Conservation (phyloP, 1,140 invertebrate species). For the Schlechtendalia chinensis region DNA sequence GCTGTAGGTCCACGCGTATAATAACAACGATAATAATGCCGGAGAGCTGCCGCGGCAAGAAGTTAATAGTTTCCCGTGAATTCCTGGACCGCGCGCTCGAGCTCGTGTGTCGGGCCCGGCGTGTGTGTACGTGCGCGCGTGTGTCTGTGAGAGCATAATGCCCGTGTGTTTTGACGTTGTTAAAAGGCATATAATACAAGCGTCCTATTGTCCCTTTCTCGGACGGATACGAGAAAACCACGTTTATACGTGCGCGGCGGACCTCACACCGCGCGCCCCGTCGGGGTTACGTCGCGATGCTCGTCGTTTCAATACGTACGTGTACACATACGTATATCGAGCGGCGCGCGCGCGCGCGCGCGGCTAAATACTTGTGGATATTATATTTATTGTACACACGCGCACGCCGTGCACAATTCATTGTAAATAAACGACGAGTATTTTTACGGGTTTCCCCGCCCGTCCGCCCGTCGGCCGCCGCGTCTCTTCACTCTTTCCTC, state of each 20-base stretch:
- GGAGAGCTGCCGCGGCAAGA: not conserved
- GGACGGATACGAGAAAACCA: slow-evolving; percentile 14
- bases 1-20: slow-evolving; percentile 15
- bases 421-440: slow-evolving; percentile 42
- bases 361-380: no score
- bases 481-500: not conserved
- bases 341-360: not conserved
- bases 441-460: slow-evolving; percentile 32
- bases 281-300: slow-evolving; percentile 14
- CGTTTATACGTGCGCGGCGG: not conserved
- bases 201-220: slow-evolving; percentile 43
- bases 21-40: not conserved
- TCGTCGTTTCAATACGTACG: not conserved
- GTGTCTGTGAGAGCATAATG: not conserved
- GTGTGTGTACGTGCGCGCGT: not conserved
- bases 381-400: not conserved
- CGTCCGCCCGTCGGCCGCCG: no score
- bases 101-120: no score
- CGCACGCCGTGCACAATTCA: slow-evolving; percentile 23
- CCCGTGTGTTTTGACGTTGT: slow-evolving; percentile 46
- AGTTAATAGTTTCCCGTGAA: slow-evolving; percentile 29
- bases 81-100: slow-evolving; percentile 5
- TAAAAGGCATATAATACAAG: slow-evolving; percentile 47
- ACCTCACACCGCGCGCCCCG: slow-evolving; percentile 40
- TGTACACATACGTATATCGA: not conserved